These are phyloP conservation scores for Clarias platycephalus DNA, from an alignment of 2,797 vertebrate species.

Conservation along the genomic window DNA sequence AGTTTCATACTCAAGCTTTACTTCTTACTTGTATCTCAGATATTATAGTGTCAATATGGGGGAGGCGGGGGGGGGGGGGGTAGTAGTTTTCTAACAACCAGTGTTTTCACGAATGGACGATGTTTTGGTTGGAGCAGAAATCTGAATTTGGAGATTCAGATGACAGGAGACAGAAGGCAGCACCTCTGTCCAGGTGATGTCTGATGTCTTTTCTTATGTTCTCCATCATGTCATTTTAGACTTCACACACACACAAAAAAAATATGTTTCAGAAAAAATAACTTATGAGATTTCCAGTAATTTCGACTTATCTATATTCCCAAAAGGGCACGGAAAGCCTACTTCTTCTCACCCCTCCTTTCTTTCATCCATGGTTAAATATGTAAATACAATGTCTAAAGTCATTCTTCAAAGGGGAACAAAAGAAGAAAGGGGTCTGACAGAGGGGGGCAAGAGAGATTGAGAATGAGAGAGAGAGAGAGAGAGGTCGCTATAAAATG, in stretches of 20 bases:
- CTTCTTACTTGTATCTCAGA: neutral
- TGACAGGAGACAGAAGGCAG: neutral
- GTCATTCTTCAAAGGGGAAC: constrained; percentile 99
- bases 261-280: constrained; percentile 72
- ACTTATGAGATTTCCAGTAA: constrained; percentile 85
- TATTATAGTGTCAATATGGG: neutral
- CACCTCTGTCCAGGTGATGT: constrained; percentile 30
- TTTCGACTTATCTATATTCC: constrained; percentile 93
- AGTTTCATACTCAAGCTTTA: neutral
- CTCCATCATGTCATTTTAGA: constrained; percentile 47
- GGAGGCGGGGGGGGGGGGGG: rapidly evolving
- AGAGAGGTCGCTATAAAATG: constrained; percentile 99
- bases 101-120: neutral
- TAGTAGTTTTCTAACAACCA: neutral
- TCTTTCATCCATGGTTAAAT: constrained; percentile 99
- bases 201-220: constrained; percentile 14
- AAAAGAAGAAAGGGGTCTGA: constrained; percentile 94
- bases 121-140: neutral
- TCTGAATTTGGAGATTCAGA: neutral
- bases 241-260: constrained; percentile 70
- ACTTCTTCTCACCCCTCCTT: constrained; percentile 81
- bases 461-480: constrained; percentile 68
- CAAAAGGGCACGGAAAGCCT: constrained; percentile 82
- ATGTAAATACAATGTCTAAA: constrained; percentile 99
- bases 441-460: constrained; percentile 6